These are phyloP conservation scores for Nasonovia ribisnigri DNA, from an alignment of 2,888 invertebrate species.

Conservation along the genomic window DNA sequence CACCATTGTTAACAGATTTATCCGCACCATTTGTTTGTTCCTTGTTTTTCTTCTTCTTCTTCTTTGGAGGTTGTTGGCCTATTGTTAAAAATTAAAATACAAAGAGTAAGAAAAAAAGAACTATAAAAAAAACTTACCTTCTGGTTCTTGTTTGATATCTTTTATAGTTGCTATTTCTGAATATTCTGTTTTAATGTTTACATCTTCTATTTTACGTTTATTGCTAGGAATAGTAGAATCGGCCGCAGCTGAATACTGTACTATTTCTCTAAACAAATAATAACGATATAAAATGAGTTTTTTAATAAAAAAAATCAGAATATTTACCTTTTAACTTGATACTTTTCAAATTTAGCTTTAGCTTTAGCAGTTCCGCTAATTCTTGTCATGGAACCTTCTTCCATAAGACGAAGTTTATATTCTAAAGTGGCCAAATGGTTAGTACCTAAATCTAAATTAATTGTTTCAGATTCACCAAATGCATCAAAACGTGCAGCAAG, in stretches of 20 bases:
- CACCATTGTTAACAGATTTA: neutral
- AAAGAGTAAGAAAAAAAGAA: neutral
- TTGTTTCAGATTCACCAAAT: slow-evolving; percentile 85
- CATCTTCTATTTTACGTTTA: slow-evolving; percentile 76
- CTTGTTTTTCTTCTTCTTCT: slow-evolving; percentile 71
- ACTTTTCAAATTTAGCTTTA: slow-evolving; percentile 92
- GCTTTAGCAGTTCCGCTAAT: slow-evolving; percentile 92
- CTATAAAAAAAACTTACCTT: neutral
- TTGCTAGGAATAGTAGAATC: slow-evolving; percentile 84
- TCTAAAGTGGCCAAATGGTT: slow-evolving; percentile 93
- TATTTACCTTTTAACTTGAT: slow-evolving; percentile 81
- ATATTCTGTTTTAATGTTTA: slow-evolving; percentile 70
- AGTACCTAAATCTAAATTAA: slow-evolving; percentile 84
- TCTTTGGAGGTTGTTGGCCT: slow-evolving; percentile 68
- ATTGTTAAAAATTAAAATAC: slow-evolving; percentile 67
- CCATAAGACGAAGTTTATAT: slow-evolving; percentile 81
- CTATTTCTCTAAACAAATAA: slow-evolving; percentile 78
- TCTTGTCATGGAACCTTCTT: slow-evolving; percentile 85
- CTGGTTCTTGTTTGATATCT: slow-evolving; percentile 65
- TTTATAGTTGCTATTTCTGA: slow-evolving; percentile 69
- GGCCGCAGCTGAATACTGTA: slow-evolving; percentile 82
- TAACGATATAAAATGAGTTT: slow-evolving; percentile 11
- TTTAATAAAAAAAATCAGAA: neutral
- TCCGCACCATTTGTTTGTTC: slow-evolving; percentile 69
- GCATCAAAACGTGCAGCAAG: slow-evolving; percentile 95